These are phyloP conservation scores for Dermochelys coriacea DNA, from an alignment of 2,797 vertebrate genomes.

Conservation along the genomic window DNA sequence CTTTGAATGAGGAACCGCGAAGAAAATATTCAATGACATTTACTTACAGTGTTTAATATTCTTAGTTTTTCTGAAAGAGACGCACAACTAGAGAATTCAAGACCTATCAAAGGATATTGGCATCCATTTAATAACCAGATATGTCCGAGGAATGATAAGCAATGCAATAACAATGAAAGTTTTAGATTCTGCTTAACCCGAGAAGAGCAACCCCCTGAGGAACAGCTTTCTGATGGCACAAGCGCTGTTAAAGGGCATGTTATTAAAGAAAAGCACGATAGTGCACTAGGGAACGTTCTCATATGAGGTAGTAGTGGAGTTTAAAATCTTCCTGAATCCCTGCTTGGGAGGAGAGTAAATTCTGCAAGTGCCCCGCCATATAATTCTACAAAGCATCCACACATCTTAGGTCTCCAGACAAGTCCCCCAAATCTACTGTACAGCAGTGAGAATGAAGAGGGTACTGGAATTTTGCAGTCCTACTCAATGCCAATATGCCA, in stretches of 20 bases:
- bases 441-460: not conserved
- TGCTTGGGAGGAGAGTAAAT: not conserved
- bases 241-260: not conserved
- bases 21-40: not conserved
- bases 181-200: not conserved
- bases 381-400: not conserved
- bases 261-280: not conserved
- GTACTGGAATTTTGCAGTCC: rapidly evolving
- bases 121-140: not conserved
- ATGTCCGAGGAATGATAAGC: not conserved
- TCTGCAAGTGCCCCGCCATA: not conserved
- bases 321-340: not conserved
- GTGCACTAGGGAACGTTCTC: not conserved
- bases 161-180: not conserved
- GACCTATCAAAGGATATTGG: not conserved
- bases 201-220: not conserved
- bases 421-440: not conserved
- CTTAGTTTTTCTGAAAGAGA: not conserved
- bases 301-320: not conserved
- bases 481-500: rapidly evolving
- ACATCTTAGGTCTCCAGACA: not conserved
- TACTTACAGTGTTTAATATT: not conserved
- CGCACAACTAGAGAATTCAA: not conserved
- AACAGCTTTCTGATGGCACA: not conserved
- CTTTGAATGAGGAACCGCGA: not conserved